These are phyloP conservation scores for Umimayanthus chanpuru DNA, from an alignment of 92 coral and sea anemone species.

Conservation along the genomic window DNA sequence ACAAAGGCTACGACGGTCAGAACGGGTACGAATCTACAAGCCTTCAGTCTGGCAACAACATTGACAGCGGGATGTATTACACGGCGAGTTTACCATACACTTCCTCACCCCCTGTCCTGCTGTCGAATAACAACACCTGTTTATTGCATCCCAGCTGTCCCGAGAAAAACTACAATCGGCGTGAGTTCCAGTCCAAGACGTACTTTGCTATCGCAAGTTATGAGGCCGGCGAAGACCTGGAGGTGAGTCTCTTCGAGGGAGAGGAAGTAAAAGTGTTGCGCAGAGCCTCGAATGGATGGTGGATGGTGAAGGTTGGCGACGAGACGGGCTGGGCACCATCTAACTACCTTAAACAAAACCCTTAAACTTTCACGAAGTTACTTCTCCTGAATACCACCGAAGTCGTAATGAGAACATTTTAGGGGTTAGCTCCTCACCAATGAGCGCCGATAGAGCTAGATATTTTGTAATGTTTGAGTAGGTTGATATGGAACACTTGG, in stretches of 20 bases:
- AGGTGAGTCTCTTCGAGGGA: conserved; percentile 57
- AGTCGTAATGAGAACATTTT: background rate
- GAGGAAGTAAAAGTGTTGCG: conserved; percentile 64
- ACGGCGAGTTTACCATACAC: background rate
- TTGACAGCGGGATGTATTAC: background rate
- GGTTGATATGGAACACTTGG: no score
- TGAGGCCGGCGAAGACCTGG: conserved; percentile 60
- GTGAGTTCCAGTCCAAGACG: conserved; percentile 5
- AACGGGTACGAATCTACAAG: background rate
- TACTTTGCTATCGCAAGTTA: conserved; percentile 58
- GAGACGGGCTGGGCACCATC: conserved; percentile 86
- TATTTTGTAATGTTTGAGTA: no score
- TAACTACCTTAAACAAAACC: conserved; percentile 57
- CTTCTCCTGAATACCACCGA: background rate
- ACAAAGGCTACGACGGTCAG: background rate
- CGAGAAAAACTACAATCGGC: background rate
- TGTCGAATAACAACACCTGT: conserved; percentile 23
- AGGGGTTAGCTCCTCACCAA: background rate
- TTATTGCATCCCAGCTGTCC: conserved; percentile 37
- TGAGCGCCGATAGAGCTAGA: background rate
- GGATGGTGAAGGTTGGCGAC: conserved; percentile 60
- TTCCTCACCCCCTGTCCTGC: conserved; percentile 7
- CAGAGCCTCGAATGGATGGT: conserved; percentile 71
- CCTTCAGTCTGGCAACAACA: background rate
- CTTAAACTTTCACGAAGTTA: conserved; percentile 5